Evolutionary conservation across 2,113 vertebrate genomes (phyloP), one percentile per base, ranked within the genome.

Genomic region (Daphoenositta chrysoptera): DNA sequence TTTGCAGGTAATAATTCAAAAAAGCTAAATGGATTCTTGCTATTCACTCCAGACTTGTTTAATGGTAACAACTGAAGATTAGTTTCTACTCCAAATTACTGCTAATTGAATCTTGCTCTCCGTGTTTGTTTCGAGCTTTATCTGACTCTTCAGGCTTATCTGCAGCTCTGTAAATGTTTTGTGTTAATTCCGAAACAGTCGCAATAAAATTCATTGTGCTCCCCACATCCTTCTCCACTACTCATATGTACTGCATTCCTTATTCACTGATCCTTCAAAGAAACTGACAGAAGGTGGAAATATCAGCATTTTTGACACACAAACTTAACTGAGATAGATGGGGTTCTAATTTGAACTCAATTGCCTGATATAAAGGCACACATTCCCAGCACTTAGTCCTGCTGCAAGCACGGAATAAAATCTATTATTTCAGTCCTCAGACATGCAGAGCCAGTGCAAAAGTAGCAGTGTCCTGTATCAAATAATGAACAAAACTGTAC

Each of bases 1-100:
- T 92, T 94, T 93, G 51, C 47, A 77, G 64, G 92, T 93, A 94
- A 90, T 93, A 96, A 93, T 93, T 97, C 64, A 94, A 90, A 96
- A 90, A 96, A 78, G 35, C 83, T 96, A 96, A 96, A 94, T 63
- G 31, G 93, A 90, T 93, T 89, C 79, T 90, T 87, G 83, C 44
- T 83, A 64, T 92, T 96, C 94, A 88, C 20, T 95, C 76, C 84
- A 75, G 83, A 60, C 64, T 75, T 81, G 64, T 83, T 95, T 89
- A 96, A 90, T 50, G 40, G 85, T 83, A 92, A 92, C 82, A 95
- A 71, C 56, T 40, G 83, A 83, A 96, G 85, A 94, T 96, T 96
- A 90, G 79, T 89, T 93, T 92, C 83, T 96, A 35, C 60, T 90
- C 37, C 68, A 96, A 96, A 96, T 96, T 95, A 89, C 71, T 81